Evolutionary conservation across 1,140 invertebrate genomes (phyloP).

Genomic region (Tachypleus tridentatus): DNA sequence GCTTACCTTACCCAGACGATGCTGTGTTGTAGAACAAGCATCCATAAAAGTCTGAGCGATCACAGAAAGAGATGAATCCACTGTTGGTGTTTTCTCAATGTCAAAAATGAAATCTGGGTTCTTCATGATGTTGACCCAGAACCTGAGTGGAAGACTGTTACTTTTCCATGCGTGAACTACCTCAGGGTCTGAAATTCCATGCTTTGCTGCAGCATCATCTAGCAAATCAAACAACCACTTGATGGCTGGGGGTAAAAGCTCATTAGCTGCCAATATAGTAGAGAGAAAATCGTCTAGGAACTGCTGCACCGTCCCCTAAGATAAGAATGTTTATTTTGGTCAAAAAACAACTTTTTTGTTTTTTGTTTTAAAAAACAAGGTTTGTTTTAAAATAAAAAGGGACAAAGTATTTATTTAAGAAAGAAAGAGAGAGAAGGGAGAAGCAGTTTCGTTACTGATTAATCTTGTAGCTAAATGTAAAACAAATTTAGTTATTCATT

Average conservation of each 20-base stretch:
- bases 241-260: slow-evolving; percentile 69
- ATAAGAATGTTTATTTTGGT: background rate
- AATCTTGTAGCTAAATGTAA: too few relatives aligned
- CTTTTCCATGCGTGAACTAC: slow-evolving; percentile 94
- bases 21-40: slow-evolving; percentile 76
- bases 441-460: too few relatives aligned
- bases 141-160: slow-evolving; percentile 80
- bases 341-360: background rate
- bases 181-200: slow-evolving; percentile 73
- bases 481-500: too few relatives aligned
- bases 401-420: too few relatives aligned
- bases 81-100: slow-evolving; percentile 82
- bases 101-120: slow-evolving; percentile 95
- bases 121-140: slow-evolving; percentile 95
- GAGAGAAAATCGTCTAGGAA: slow-evolving; percentile 91
- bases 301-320: slow-evolving; percentile 77
- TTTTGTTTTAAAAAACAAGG: background rate
- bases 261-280: slow-evolving; percentile 77
- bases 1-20: slow-evolving; percentile 61
- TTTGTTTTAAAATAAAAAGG: background rate
- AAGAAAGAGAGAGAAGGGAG: too few relatives aligned
- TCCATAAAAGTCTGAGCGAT: slow-evolving; percentile 96
- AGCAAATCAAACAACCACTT: slow-evolving; percentile 93
- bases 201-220: slow-evolving; percentile 72
- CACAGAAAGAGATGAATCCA: slow-evolving; percentile 83